Percentiles rank a stretch among this genome's conserved stretches.
These are phyloP conservation scores for Allygus modestus DNA, from an alignment of 2,888 invertebrate genomes.

Conservation along the genomic window DNA sequence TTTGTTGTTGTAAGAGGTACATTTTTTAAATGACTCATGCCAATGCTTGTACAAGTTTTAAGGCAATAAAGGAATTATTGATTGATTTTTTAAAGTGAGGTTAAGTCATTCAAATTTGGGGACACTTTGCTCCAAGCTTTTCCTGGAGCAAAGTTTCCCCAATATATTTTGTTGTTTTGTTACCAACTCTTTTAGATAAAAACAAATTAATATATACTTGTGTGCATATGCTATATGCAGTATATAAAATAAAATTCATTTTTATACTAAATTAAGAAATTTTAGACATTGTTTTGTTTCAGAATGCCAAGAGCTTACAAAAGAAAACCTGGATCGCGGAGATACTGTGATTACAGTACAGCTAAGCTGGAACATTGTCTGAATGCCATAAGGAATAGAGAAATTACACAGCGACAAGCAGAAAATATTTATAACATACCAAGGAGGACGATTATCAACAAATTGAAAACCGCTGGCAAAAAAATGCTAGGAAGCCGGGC, in stretches of 20 bases:
- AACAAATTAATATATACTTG: no score
- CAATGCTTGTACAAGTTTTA: no score
- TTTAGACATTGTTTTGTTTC: slow-evolving; percentile 36
- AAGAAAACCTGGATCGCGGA: slow-evolving; percentile 62
- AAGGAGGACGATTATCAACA: slow-evolving; percentile 65
- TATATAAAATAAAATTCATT: neutral
- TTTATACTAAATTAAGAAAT: slow-evolving; percentile 5
- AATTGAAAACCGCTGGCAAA: slow-evolving; percentile 62
- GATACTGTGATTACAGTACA: slow-evolving; percentile 64
- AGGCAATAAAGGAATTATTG: no score
- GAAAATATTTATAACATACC: slow-evolving; percentile 64
- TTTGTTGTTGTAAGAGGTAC: no score
- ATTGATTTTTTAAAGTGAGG: no score
- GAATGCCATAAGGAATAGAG: slow-evolving; percentile 53
- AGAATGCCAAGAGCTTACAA: slow-evolving; percentile 45
- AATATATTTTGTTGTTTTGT: neutral
- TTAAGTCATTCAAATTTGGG: slow-evolving; percentile 28
- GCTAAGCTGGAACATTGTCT: slow-evolving; percentile 62
- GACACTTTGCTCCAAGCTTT: slow-evolving; percentile 48
- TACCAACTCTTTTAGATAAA: no score
- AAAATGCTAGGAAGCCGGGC: slow-evolving; percentile 61
- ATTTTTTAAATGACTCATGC: no score
- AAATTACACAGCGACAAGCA: slow-evolving; percentile 65
- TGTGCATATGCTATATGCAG: no score
- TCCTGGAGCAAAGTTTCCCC: slow-evolving; percentile 48